Evolutionary conservation across 1,140 invertebrate genomes (phyloP), one percentile per base, ranked within the genome.

Genomic region (Andrena cerasifolii): DNA sequence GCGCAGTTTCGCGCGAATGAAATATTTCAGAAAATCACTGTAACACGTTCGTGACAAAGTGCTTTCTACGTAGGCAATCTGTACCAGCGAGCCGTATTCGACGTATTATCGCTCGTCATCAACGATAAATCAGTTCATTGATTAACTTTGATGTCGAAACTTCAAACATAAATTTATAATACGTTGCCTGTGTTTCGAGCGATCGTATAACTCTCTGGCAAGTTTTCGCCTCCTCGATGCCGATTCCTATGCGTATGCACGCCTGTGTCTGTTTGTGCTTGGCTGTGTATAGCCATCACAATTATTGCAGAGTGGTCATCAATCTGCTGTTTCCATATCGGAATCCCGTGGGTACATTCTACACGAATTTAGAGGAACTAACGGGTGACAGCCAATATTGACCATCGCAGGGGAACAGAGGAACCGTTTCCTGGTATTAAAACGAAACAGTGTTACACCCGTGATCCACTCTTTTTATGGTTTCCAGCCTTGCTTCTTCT

Each of bases 321-420:
- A 75, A 76, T 79, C 72, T 65, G 72, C 26, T 68, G 47, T 76
- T 75, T 68, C 72, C 72, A 68, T 76, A 75, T 75, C 72, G 72
- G 62, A 68, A 76, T 54, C 72, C 72, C 72, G 16, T 36, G 63
- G 63, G 72, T 51, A 76, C 53, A 74, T 76, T 72, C 58, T 31
- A 24, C 51, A 49, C 59, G 76, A 73, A 76, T 76, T 74, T 76
- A 59, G 61, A 79, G 63, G 56, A 62, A 76, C 45, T 76, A 59
- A 66, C 72, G 28, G 43, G 24, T 59, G 78, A 76, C 63, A 59
- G 78, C 18, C 63, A 79, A 76, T 79, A 76, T 76, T 76, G 78
- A 61, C 63, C n/a, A 47, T 47, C 54, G 24, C 65, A 10, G 4
- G 16, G 1, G 21, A 66, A 40, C 54, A 40, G 54, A 59, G 33